Conservation (phyloP, 1,140 invertebrate genomes). For the Hesperophylax magnus region DNA sequence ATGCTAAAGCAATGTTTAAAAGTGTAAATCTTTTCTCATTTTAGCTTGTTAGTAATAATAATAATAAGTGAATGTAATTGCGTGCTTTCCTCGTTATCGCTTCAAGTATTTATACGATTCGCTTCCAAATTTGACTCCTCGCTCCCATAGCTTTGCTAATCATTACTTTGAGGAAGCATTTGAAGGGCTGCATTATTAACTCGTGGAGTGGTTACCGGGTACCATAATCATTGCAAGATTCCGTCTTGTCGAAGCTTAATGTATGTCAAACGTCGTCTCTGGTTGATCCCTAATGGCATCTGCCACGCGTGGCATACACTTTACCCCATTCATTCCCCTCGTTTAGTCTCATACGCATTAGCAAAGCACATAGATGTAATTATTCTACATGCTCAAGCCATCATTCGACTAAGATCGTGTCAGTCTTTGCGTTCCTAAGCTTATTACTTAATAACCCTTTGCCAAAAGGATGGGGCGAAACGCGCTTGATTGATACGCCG, state of each 20-base stretch:
- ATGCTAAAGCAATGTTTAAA: too few relatives aligned
- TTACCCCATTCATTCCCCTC: constrained; percentile 43
- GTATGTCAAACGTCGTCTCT: constrained; percentile 9
- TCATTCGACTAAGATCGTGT: constrained; percentile 39
- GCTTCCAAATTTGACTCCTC: too few relatives aligned
- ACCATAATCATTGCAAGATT: constrained; percentile 9
- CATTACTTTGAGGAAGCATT: not conserved
- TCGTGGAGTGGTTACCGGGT: not conserved
- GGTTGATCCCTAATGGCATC: constrained; percentile 17
- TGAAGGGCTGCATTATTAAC: not conserved
- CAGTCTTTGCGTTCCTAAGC: constrained; percentile 46
- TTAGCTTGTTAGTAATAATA: too few relatives aligned
- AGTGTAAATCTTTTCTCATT: too few relatives aligned
- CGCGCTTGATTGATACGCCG: constrained; percentile 42
- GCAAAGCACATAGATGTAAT: constrained; percentile 51
- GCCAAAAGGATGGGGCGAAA: constrained; percentile 27
- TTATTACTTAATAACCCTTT: constrained; percentile 56
- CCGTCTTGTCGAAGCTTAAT: not conserved
- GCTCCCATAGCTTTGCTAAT: not conserved
- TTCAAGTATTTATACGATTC: too few relatives aligned
- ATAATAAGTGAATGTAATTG: too few relatives aligned
- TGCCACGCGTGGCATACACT: not conserved
- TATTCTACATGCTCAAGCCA: constrained; percentile 50
- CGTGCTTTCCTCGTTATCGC: too few relatives aligned
- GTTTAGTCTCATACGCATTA: constrained; percentile 46